Evolutionary conservation across 2,888 invertebrate species (phyloP).

Genomic region (Plemyria rubiginata): DNA sequence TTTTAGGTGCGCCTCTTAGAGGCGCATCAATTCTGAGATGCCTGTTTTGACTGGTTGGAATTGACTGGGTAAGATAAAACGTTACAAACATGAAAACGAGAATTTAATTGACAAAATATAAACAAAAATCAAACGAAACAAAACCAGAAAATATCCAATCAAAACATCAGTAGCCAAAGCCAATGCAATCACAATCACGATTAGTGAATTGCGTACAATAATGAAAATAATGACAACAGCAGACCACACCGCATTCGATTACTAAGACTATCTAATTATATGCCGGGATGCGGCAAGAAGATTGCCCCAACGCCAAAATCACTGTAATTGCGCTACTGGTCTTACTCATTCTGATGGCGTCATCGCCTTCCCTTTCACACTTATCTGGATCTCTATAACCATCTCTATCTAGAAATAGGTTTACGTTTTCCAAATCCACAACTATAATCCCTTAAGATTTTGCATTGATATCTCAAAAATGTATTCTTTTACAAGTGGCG

Average conservation of each 20-base stretch:
- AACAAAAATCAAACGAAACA: neutral
- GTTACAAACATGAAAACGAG: neutral
- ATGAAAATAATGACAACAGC: conserved; percentile 75
- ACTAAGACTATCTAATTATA: conserved; percentile 74
- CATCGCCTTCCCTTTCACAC: conserved; percentile 64
- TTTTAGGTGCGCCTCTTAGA: no score
- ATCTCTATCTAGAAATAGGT: conserved; percentile 57
- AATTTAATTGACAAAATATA: neutral
- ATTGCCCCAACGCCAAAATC: conserved; percentile 70
- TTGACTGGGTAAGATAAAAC: neutral
- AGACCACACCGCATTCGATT: conserved; percentile 77
- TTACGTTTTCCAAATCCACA: conserved; percentile 46
- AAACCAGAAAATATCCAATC: conserved; percentile 33
- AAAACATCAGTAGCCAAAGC: conserved; percentile 35
- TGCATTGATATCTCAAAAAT: conserved; percentile 7
- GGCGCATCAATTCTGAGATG: no score
- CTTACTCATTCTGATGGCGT: conserved; percentile 69
- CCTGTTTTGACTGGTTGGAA: no score
- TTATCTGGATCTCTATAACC: conserved; percentile 37
- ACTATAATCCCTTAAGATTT: conserved; percentile 13
- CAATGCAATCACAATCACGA: conserved; percentile 55
- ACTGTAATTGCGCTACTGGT: conserved; percentile 80
- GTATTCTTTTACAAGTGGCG: conserved; percentile 1
- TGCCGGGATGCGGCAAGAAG: conserved; percentile 61
- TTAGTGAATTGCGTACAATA: conserved; percentile 65